These are phyloP conservation scores for Drosophila rhopaloa DNA, from an alignment of 1,140 invertebrate genomes.

Conservation along the genomic window DNA sequence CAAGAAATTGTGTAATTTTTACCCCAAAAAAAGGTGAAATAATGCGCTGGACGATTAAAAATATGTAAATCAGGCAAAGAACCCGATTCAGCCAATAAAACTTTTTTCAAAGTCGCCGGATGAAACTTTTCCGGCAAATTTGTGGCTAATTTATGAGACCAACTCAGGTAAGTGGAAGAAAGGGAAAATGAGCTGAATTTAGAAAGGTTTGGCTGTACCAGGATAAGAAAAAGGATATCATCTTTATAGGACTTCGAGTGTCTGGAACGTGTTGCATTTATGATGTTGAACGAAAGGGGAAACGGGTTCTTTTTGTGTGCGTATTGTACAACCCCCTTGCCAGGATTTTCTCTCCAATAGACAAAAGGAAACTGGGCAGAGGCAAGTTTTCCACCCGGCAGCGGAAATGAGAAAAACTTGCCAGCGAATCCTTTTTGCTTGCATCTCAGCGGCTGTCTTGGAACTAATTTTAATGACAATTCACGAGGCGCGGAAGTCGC, in stretches of 20 bases:
- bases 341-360: constrained; percentile 3
- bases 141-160: constrained; percentile 78
- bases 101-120: constrained; percentile 15
- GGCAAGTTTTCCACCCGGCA: constrained; percentile 61
- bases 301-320: constrained; percentile 53
- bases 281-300: constrained; percentile 56
- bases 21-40: constrained; percentile 49
- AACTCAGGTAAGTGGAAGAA: constrained; percentile 9
- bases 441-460: constrained; percentile 32
- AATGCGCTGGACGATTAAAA: constrained; percentile 44
- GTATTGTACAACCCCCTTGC: constrained; percentile 20
- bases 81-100: constrained; percentile 39
- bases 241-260: constrained; percentile 40
- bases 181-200: constrained; percentile 3
- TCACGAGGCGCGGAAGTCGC: constrained; percentile 63
- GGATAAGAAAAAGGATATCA: constrained; percentile 32
- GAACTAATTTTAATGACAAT: constrained; percentile 84
- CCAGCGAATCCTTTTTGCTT: constrained; percentile 42
- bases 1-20: constrained; percentile 66
- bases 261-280: constrained; percentile 74
- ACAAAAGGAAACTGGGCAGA: constrained; percentile 68
- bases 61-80: constrained; percentile 64
- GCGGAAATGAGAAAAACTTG: constrained; percentile 77
- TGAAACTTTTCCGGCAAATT: constrained; percentile 76
- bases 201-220: constrained; percentile 29